Evolutionary conservation across 2,888 invertebrate genomes (phyloP).

Genomic region (Agrenia bidenticulata): DNA sequence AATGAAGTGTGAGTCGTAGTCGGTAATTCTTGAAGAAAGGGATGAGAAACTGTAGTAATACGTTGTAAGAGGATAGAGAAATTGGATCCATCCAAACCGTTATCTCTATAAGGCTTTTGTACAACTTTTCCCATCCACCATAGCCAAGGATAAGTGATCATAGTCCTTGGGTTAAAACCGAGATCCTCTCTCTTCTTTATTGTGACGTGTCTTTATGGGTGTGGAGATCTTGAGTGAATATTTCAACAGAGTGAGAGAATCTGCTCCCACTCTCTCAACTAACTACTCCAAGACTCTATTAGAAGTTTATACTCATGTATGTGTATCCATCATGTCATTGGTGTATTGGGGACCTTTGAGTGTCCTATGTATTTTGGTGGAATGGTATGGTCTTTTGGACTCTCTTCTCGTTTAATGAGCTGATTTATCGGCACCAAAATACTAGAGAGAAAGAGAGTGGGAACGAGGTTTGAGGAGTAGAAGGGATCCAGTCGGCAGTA

Average conservation of each 20-base stretch:
- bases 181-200: neutral
- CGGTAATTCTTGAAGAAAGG: neutral
- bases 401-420: constrained; percentile 45
- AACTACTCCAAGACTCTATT: no score
- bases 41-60: no score
- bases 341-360: constrained; percentile 11
- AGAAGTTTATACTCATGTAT: no score
- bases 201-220: constrained; percentile 3
- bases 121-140: constrained; percentile 1
- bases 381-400: constrained; percentile 26
- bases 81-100: no score
- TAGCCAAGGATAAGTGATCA: no score
- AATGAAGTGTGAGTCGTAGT: no score
- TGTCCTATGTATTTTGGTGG: constrained; percentile 6
- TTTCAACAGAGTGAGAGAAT: neutral
- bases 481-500: no score
- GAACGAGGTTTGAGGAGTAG: neutral
- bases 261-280: no score
- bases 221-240: neutral
- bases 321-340: no score
- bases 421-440: constrained; percentile 50
- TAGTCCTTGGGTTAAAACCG: no score
- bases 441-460: constrained; percentile 24
- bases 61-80: no score
- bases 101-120: constrained; percentile 10